These are phyloP conservation scores for Pygoscelis antarcticus DNA, from an alignment of 2,113 vertebrate species.

Conservation along the genomic window DNA sequence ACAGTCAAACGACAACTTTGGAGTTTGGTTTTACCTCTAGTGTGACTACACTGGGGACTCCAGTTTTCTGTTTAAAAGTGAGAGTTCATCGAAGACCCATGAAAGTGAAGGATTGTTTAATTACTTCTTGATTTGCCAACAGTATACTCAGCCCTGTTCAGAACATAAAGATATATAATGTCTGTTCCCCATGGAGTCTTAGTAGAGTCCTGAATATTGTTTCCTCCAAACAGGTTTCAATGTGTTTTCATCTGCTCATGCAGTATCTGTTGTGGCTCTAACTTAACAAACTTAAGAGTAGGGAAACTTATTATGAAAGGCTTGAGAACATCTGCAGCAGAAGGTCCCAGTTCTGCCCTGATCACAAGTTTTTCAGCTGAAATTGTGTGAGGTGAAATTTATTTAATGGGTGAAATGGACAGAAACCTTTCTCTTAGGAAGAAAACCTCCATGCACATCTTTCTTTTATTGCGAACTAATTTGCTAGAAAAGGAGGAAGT, in stretches of 20 bases:
- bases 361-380: neutral
- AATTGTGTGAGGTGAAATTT: neutral
- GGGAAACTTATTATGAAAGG: neutral
- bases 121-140: slow-evolving; percentile 14
- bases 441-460: neutral
- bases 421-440: neutral
- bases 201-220: neutral
- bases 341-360: neutral
- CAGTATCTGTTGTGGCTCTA: neutral
- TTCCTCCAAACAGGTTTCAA: neutral
- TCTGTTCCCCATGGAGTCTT: neutral
- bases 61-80: neutral
- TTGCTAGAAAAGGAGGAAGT: neutral
- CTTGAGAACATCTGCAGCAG: neutral
- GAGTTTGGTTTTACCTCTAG: neutral
- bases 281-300: neutral
- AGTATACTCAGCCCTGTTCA: neutral
- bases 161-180: neutral
- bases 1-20: neutral
- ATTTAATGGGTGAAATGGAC: neutral
- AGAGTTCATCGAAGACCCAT: neutral
- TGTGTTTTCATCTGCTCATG: neutral
- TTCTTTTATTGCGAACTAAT: neutral
- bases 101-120: slow-evolving; percentile 53
- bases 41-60: neutral